Conservation (phyloP, 1,140 invertebrate genomes). For the Eumaeus atala region DNA sequence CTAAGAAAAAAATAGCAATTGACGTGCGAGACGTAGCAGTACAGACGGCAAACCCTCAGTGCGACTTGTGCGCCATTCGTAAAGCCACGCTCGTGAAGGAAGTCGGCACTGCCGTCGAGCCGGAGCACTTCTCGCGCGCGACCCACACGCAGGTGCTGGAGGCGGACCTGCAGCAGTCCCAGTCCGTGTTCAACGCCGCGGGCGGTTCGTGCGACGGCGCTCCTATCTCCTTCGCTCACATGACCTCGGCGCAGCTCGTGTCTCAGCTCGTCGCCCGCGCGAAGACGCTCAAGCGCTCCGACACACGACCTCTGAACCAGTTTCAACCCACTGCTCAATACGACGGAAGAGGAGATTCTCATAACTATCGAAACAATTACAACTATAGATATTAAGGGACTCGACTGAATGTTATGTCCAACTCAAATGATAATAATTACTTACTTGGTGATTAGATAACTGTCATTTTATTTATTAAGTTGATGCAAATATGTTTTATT, state of each 20-base stretch:
- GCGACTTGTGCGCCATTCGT: slow-evolving; percentile 58
- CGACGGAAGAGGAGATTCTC: slow-evolving; percentile 28
- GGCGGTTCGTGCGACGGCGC: slow-evolving; percentile 42
- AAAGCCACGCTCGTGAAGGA: slow-evolving; percentile 33
- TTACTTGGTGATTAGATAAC: no score
- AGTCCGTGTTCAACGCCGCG: slow-evolving; percentile 51
- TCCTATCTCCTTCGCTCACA: slow-evolving; percentile 57
- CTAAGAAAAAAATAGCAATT: slow-evolving; percentile 38
- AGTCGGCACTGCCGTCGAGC: slow-evolving; percentile 35
- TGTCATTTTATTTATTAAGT: no score
- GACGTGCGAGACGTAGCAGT: slow-evolving; percentile 49
- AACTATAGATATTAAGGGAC: slow-evolving; percentile 44
- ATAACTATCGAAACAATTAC: slow-evolving; percentile 26
- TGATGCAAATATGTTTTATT: no score
- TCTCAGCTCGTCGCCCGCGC: slow-evolving; percentile 61
- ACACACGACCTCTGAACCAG: slow-evolving; percentile 22
- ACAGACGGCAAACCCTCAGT: slow-evolving; percentile 51
- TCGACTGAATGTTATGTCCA: no score
- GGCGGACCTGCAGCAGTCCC: slow-evolving; percentile 56
- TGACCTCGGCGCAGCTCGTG: slow-evolving; percentile 63
- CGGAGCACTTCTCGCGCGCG: slow-evolving; percentile 36
- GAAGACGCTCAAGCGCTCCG: slow-evolving; percentile 53
- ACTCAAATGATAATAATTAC: no score
- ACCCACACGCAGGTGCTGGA: slow-evolving; percentile 64
- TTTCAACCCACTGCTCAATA: slow-evolving; percentile 38